A percentile compares a stretch with the other conserved stretches of the same genome.
These are phyloP conservation scores for Zaprionus camerounensis DNA, from an alignment of 1,140 invertebrate genomes.

Conservation along the genomic window DNA sequence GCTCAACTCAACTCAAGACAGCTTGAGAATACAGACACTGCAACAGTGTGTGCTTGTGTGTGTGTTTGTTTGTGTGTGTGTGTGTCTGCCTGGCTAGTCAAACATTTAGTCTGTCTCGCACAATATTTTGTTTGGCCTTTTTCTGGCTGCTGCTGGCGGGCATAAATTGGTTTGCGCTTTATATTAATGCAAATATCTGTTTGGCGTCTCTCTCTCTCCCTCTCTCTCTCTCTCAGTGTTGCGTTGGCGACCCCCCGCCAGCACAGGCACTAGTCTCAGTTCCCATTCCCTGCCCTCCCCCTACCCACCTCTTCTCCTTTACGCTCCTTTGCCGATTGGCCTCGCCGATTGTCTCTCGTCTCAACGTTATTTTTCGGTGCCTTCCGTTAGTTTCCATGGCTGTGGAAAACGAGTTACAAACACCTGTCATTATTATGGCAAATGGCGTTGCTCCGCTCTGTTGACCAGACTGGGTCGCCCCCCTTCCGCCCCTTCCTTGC, in stretches of 20 bases:
- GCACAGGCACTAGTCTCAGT: slow-evolving; percentile 11
- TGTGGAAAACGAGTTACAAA: slow-evolving; percentile 74
- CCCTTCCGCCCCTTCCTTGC: background rate
- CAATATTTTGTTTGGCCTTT: slow-evolving; percentile 26
- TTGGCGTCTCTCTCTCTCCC: slow-evolving; percentile 38
- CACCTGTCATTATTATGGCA: slow-evolving; percentile 80
- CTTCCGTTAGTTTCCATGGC: slow-evolving; percentile 61
- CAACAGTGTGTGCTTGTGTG: background rate
- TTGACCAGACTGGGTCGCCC: slow-evolving; percentile 28
- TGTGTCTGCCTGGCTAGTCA: slow-evolving; percentile 13
- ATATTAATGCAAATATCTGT: slow-evolving; percentile 82
- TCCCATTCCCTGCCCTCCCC: too few relatives aligned
- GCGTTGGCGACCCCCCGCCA: slow-evolving; percentile 65
- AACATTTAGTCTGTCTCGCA: slow-evolving; percentile 16
- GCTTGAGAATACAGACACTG: background rate
- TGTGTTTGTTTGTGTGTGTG: slow-evolving; percentile 23
- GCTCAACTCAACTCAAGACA: background rate
- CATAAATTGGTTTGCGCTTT: slow-evolving; percentile 78
- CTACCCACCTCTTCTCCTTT: background rate
- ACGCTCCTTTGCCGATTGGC: slow-evolving; percentile 37
- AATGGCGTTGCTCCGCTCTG: slow-evolving; percentile 42
- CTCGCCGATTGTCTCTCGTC: slow-evolving; percentile 57
- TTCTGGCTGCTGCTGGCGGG: slow-evolving; percentile 60
- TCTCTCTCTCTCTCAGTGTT: slow-evolving; percentile 18
- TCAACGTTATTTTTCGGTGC: slow-evolving; percentile 35